Conservation (phyloP, 2,888 invertebrate genomes). For the Herminia tarsipennalis region DNA sequence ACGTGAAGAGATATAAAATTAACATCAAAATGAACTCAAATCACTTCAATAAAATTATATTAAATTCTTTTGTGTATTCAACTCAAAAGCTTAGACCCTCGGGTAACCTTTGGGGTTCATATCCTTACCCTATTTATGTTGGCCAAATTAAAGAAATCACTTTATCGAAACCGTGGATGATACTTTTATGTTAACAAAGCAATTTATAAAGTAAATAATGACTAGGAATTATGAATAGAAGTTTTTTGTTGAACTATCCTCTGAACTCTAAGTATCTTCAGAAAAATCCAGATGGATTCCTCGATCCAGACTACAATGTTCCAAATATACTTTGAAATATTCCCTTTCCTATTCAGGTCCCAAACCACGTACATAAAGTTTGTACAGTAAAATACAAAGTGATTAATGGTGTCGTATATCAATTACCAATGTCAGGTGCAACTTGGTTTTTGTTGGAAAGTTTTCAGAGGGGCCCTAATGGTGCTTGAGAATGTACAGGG, state of each 20-base stretch:
- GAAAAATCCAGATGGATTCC: no score
- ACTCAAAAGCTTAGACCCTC: conserved; percentile 31
- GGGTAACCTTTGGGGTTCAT: conserved; percentile 30
- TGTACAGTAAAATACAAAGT: conserved; percentile 61
- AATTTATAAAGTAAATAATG: background rate
- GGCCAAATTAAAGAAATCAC: conserved; percentile 26
- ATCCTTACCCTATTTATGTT: conserved; percentile 30
- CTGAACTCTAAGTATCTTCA: no score
- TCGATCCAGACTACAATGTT: background rate
- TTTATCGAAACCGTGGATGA: conserved; percentile 19
- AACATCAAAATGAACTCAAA: conserved; percentile 5
- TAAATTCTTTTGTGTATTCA: conserved; percentile 10
- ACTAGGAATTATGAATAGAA: background rate
- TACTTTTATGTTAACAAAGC: conserved; percentile 30
- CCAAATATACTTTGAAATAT: background rate
- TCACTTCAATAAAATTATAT: conserved; percentile 9
- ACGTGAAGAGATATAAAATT: background rate
- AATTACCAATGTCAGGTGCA: conserved; percentile 80
- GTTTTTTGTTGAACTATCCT: background rate
- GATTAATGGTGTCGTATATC: conserved; percentile 79
- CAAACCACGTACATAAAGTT: conserved; percentile 44
- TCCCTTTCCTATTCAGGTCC: conserved; percentile 4
- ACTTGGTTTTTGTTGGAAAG: conserved; percentile 65
- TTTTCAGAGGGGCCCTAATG: conserved; percentile 56
- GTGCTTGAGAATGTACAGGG: conserved; percentile 50